Percentiles rank a stretch among this genome's conserved stretches.
Conservation (phyloP, 2,797 vertebrate genomes). For the Coreius guichenoti region DNA sequence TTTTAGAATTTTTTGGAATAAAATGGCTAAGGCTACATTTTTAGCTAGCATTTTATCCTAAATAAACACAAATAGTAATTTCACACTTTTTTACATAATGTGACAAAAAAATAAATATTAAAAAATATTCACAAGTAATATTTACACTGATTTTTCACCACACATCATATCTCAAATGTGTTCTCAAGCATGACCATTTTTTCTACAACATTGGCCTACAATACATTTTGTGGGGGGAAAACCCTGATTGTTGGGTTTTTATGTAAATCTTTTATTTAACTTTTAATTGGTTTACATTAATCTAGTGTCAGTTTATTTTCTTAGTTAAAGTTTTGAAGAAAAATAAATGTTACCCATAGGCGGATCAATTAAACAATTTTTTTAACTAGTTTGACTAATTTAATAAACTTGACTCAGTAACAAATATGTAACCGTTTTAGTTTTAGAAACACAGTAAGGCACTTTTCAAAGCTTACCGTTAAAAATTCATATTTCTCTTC, state of each 20-base stretch:
- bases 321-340: not conserved
- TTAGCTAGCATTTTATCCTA: not conserved
- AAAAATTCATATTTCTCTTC: not conserved
- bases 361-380: not conserved
- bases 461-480: not conserved
- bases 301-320: not conserved
- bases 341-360: not conserved
- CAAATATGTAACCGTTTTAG: not conserved
- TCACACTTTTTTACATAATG: not conserved
- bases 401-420: not conserved
- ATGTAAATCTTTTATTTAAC: not conserved
- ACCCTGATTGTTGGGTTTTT: too few species aligned
- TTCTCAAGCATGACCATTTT: not conserved
- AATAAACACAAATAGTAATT: not conserved
- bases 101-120: not conserved
- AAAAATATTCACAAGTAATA: not conserved
- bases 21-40: not conserved
- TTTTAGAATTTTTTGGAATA: not conserved
- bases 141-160: not conserved
- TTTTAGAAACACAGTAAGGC: not conserved
- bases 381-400: not conserved
- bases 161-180: not conserved
- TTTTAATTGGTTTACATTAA: not conserved
- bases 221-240: rapidly evolving
- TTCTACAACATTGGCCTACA: too few species aligned